phyloP scores from a whole-genome alignment of 2,797 vertebrate species.

The Pseudotriccus pelzelni region DNA sequence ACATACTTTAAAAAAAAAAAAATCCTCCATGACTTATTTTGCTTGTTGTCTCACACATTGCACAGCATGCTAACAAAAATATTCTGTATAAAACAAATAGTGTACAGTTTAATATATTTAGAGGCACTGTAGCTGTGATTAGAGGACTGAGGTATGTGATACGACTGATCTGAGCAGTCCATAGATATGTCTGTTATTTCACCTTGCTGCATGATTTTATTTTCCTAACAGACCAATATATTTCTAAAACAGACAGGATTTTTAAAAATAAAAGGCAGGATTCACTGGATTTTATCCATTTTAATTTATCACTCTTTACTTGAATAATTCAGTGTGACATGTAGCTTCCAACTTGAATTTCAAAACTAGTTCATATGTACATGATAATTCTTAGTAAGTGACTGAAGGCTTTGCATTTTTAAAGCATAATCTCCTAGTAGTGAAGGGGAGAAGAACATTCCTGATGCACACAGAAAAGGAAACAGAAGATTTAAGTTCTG shows the following conservation, averaged over 20 bases:
- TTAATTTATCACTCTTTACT: neutral
- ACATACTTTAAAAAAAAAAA: neutral
- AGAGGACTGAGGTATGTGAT: neutral
- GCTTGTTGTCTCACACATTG: neutral
- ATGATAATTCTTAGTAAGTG: neutral
- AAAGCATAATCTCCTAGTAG: neutral
- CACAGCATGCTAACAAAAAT: neutral
- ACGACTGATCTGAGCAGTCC: neutral
- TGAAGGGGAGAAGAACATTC: neutral
- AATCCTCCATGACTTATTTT: neutral
- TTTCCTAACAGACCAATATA: neutral
- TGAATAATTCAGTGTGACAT: slow-evolving; percentile 28
- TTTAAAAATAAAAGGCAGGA: neutral
- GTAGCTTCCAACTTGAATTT: neutral
- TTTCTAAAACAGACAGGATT: neutral
- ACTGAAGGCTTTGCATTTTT: slow-evolving; percentile 5
- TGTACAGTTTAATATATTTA: neutral
- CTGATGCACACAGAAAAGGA: neutral
- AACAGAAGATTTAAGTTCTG: neutral
- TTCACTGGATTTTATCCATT: neutral
- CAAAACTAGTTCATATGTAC: neutral
- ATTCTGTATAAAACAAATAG: neutral
- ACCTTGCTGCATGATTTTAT: neutral
- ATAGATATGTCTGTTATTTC: neutral
- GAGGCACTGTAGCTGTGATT: neutral